phyloP scores from a whole-genome alignment of 2,888 invertebrate genomes.

The Sphaeridia pumilis region DNA sequence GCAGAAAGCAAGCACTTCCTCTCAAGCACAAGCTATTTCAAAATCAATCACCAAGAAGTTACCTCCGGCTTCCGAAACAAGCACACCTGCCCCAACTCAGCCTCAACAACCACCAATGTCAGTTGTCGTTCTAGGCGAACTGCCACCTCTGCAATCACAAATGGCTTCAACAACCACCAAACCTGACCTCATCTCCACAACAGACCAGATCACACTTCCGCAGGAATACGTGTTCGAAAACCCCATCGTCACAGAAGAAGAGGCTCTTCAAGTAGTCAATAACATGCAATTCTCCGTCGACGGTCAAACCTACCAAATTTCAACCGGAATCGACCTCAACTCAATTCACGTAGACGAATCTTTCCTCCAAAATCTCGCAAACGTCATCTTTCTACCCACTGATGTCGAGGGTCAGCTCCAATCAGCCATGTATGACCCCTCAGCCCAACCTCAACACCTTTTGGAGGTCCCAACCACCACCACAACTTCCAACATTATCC shows the following conservation, averaged over 20 bases:
- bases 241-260: neutral
- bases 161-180: neutral
- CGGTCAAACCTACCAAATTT: constrained; percentile 37
- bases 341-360: constrained; percentile 43
- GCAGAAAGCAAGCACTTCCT: neutral
- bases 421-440: too few relatives aligned
- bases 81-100: neutral
- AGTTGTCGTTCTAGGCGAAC: neutral
- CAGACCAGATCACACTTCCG: constrained; percentile 15
- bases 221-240: too few relatives aligned
- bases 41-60: neutral
- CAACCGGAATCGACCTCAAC: constrained; percentile 43
- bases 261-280: constrained; percentile 36
- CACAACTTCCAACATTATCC: neutral
- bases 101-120: neutral
- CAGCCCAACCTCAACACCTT: too few relatives aligned
- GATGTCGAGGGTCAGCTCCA: too few relatives aligned
- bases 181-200: constrained; percentile 1
- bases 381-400: constrained; percentile 38
- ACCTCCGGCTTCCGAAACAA: neutral
- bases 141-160: constrained; percentile 11
- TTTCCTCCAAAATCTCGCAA: constrained; percentile 41
- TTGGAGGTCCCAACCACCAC: neutral
- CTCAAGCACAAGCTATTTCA: neutral
- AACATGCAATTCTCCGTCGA: constrained; percentile 40